Evolutionary conservation across 2,888 invertebrate genomes (phyloP).

Genomic region (Eristalis arbustorum): DNA sequence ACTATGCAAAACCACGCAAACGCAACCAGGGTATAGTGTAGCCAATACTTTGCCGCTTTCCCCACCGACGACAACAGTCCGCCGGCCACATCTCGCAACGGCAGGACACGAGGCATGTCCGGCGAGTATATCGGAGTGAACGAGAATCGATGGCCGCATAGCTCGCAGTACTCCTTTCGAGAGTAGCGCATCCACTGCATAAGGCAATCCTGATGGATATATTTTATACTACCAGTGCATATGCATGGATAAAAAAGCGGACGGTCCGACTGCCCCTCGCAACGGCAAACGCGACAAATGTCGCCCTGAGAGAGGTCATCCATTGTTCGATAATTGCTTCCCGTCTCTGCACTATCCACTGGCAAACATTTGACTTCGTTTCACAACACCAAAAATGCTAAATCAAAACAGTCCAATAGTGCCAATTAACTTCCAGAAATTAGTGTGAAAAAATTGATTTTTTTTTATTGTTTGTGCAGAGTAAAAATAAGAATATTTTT

Average conservation of each 20-base stretch:
- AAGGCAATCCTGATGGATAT: constrained; percentile 98
- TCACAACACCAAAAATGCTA: constrained; percentile 13
- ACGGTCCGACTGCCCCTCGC: constrained; percentile 94
- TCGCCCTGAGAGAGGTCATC: constrained; percentile 84
- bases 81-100: constrained; percentile 94
- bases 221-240: constrained; percentile 99
- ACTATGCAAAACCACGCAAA: constrained; percentile 98
- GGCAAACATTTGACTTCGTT: constrained; percentile 44
- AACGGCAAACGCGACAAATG: constrained; percentile 98
- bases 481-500: constrained; percentile 10
- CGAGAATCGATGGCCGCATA: constrained; percentile 98
- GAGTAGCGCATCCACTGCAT: constrained; percentile 99
- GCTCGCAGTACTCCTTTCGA: constrained; percentile 98
- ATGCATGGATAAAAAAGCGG: constrained; percentile 99
- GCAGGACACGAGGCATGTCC: constrained; percentile 99
- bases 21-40: constrained; percentile 98
- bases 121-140: constrained; percentile 99
- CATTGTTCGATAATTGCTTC: constrained; percentile 72
- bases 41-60: constrained; percentile 97
- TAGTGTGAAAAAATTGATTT: constrained; percentile 42
- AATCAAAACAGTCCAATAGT: constrained; percentile 7
- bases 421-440: constrained; percentile 29
- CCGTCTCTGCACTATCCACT: constrained; percentile 40
- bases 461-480: constrained; percentile 49
- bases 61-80: constrained; percentile 94